These are phyloP conservation scores for Asbolus verrucosus DNA, from an alignment of 1,140 invertebrate species.

Conservation along the genomic window DNA sequence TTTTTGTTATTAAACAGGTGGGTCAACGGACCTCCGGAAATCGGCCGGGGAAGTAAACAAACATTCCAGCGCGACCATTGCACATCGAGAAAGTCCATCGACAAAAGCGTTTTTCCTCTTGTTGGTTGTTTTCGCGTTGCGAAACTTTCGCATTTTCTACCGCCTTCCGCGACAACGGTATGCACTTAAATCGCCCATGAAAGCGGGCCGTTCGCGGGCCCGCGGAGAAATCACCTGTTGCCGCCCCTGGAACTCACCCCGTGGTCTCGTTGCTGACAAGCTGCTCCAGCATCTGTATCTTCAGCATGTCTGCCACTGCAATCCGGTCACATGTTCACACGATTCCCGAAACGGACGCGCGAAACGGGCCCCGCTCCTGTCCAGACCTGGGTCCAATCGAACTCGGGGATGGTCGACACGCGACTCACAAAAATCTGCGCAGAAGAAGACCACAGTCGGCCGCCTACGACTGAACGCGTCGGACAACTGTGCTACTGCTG, in stretches of 20 bases:
- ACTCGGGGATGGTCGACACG: too few species aligned
- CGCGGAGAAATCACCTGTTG: slow-evolving; percentile 8
- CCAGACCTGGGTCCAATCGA: not conserved
- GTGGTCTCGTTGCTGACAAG: slow-evolving; percentile 63
- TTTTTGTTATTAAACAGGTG: too few species aligned
- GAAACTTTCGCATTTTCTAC: too few species aligned
- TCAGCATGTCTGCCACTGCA: slow-evolving; percentile 62
- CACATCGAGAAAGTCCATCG: not conserved
- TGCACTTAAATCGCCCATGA: too few species aligned
- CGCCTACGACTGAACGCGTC: slow-evolving; percentile 42
- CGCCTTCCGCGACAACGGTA: too few species aligned
- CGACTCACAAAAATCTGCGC: too few species aligned
- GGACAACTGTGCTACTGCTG: slow-evolving; percentile 48
- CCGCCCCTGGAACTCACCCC: slow-evolving; percentile 47
- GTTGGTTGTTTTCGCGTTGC: too few species aligned
- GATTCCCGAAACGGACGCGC: too few species aligned
- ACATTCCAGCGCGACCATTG: not conserved
- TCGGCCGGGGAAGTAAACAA: not conserved
- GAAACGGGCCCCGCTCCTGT: not conserved
- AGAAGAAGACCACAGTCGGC: slow-evolving; percentile 35
- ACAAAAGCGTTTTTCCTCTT: too few species aligned
- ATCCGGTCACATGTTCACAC: slow-evolving; percentile 13
- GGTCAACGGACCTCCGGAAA: too few species aligned
- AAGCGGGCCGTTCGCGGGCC: too few species aligned
- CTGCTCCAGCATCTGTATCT: slow-evolving; percentile 65